These are phyloP conservation scores for Mugil cephalus DNA, from an alignment of 2,113 vertebrate genomes.

Conservation along the genomic window DNA sequence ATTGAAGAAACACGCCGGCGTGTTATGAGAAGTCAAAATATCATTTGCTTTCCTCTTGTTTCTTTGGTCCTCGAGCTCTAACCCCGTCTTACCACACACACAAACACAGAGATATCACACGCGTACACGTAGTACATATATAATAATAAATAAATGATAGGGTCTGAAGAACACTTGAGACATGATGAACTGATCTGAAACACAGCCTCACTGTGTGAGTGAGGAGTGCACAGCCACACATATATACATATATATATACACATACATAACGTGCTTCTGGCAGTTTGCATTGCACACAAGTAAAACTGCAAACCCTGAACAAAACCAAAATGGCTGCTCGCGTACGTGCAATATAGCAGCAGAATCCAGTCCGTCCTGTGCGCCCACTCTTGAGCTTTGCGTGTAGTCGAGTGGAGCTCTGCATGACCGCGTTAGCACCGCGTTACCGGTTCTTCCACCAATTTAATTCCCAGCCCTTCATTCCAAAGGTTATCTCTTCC, in stretches of 20 bases:
- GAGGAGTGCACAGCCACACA: neutral
- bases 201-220: neutral
- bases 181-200: neutral
- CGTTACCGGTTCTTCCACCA: slow-evolving; percentile 16
- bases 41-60: slow-evolving; percentile 5
- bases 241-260: neutral
- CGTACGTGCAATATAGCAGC: neutral
- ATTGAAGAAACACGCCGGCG: slow-evolving; percentile 4
- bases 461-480: slow-evolving; percentile 7
- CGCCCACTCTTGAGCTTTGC: neutral
- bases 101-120: neutral
- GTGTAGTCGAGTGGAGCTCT: neutral
- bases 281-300: neutral
- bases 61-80: slow-evolving; percentile 12
- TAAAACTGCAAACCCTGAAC: slow-evolving; percentile 2
- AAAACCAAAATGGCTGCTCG: slow-evolving; percentile 61
- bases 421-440: slow-evolving; percentile 1
- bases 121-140: slow-evolving; percentile 1
- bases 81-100: neutral
- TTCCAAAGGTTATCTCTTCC: slow-evolving; percentile 46
- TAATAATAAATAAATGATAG: neutral
- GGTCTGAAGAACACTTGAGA: slow-evolving; percentile 31
- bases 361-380: neutral
- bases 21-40: slow-evolving; percentile 24
- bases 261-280: too few relatives aligned